A percentile compares a stretch with the other conserved stretches of the same genome.
These are phyloP conservation scores for Rhinoderma darwinii DNA, from an alignment of 2,113 vertebrate species.

Conservation along the genomic window DNA sequence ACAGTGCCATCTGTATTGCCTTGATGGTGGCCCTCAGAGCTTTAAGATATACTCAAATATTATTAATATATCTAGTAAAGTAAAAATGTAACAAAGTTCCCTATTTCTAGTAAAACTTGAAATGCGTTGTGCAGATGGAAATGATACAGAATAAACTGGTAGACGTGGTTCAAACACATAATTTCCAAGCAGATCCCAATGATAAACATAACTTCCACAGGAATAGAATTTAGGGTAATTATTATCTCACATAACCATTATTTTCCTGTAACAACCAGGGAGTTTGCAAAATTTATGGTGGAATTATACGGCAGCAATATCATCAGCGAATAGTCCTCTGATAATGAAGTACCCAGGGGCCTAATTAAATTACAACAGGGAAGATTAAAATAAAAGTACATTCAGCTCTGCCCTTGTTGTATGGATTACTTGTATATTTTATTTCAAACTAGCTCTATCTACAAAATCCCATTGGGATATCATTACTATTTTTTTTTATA, in stretches of 20 bases:
- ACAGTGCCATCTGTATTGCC: not conserved
- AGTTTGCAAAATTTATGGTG: conserved; percentile 59
- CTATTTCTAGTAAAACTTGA: not conserved
- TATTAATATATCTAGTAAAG: no score
- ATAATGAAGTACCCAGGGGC: conserved; percentile 60
- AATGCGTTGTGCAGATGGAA: conserved; percentile 22
- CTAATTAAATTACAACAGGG: conserved; percentile 61
- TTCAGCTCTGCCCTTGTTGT: conserved; percentile 53
- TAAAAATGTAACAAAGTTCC: not conserved
- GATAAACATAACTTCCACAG: conserved; percentile 58
- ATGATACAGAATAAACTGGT: conserved; percentile 2
- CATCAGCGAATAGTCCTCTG: conserved; percentile 56
- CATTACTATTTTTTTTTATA: conserved; percentile 39
- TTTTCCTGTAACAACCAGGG: conserved; percentile 59
- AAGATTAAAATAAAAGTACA: conserved; percentile 60
- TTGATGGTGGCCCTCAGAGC: not conserved
- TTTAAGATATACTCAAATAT: not conserved
- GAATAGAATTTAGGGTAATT: conserved; percentile 58
- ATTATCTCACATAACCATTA: conserved; percentile 60
- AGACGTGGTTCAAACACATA: conserved; percentile 28
- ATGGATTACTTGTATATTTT: conserved; percentile 60
- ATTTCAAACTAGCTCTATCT: conserved; percentile 55
- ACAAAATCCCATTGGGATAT: conserved; percentile 43
- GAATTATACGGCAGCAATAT: conserved; percentile 59
- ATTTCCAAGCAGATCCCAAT: conserved; percentile 57